These are phyloP conservation scores for Lepidocyrtoides sp. DNA, from an alignment of 2,888 invertebrate genomes.

Conservation along the genomic window DNA sequence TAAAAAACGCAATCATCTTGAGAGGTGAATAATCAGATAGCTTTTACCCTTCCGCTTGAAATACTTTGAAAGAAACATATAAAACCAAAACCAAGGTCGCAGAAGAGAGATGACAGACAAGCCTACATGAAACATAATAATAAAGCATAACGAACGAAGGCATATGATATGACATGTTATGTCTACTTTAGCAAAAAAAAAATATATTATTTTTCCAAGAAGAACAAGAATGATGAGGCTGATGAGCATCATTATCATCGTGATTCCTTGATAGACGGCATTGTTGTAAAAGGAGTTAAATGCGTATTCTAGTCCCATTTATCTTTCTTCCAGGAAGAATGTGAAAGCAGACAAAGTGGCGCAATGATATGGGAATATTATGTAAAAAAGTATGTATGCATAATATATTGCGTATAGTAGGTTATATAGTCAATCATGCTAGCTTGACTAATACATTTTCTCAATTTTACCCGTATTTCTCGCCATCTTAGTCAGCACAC, in stretches of 20 bases:
- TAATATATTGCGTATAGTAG: too few species aligned
- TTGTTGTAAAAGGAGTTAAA: constrained; percentile 34
- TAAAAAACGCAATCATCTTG: too few species aligned
- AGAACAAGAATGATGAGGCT: not conserved
- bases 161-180: too few species aligned
- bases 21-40: constrained; percentile 47
- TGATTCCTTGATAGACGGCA: constrained; percentile 13
- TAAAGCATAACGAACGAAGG: too few species aligned
- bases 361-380: not conserved
- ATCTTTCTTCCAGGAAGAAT: constrained; percentile 42
- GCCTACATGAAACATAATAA: too few species aligned
- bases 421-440: too few species aligned
- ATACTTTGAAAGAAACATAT: not conserved
- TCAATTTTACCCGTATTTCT: too few species aligned
- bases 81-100: not conserved
- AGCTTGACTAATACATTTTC: too few species aligned
- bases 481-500: too few species aligned
- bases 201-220: too few species aligned
- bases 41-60: constrained; percentile 47
- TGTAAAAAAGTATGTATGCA: not conserved
- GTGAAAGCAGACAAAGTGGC: constrained; percentile 38
- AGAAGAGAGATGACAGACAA: too few species aligned
- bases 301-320: constrained; percentile 2
- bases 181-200: too few species aligned
- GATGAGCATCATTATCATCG: not conserved